Evolutionary conservation across 2,113 vertebrate genomes (phyloP).

Genomic region (Speoplatyrhinus poulsoni): DNA sequence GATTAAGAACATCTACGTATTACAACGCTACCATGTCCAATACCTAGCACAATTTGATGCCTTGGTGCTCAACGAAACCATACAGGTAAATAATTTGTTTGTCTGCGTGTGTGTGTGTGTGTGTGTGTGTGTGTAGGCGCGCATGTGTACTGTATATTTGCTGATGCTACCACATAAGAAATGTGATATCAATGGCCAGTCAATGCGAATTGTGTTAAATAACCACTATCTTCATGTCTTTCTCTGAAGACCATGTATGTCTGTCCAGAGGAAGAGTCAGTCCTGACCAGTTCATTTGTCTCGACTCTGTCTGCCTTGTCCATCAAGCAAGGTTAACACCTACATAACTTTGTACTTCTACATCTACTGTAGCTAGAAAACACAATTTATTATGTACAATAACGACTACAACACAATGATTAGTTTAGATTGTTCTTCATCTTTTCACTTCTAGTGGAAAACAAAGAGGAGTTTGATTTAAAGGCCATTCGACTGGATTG

Average conservation of each 20-base stretch:
- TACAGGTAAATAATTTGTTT: slow-evolving; percentile 78
- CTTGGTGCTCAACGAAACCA: slow-evolving; percentile 85
- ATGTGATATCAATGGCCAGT: not conserved
- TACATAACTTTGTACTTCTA: not conserved
- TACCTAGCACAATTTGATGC: slow-evolving; percentile 90
- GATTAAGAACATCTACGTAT: slow-evolving; percentile 60
- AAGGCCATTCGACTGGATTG: slow-evolving; percentile 87
- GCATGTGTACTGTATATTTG: not conserved
- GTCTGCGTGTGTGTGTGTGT: not conserved
- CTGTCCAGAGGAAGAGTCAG: slow-evolving; percentile 93
- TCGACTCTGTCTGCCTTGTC: slow-evolving; percentile 83
- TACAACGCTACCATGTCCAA: slow-evolving; percentile 87
- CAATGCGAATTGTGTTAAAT: not conserved
- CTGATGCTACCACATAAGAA: too few relatives aligned
- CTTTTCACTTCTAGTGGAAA: slow-evolving; percentile 75
- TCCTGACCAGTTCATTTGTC: slow-evolving; percentile 90
- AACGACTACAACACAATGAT: not conserved
- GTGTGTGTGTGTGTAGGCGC: not conserved
- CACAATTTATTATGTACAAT: too few relatives aligned
- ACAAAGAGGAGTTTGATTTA: slow-evolving; percentile 85
- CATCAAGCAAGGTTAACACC: slow-evolving; percentile 82
- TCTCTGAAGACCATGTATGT: slow-evolving; percentile 84
- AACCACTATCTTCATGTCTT: not conserved
- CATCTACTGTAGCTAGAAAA: not conserved
- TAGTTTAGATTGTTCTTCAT: not conserved